Conservation (phyloP, 2,113 vertebrate species). For the Tenebrosternarchus preto region DNA sequence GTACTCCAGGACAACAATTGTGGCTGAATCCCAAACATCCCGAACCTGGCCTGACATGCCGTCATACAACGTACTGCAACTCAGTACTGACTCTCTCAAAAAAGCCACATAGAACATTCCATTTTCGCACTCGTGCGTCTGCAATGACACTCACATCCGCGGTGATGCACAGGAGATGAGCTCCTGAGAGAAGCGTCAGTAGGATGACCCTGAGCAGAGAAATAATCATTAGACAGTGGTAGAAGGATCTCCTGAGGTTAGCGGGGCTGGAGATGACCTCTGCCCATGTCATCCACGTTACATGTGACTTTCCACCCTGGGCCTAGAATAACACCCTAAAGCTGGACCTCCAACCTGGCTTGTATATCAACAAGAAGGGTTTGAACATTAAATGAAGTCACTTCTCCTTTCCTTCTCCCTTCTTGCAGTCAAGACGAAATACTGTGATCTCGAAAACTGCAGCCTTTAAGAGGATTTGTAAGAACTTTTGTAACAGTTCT, state of each 20-base stretch:
- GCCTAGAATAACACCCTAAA: conserved; percentile 47
- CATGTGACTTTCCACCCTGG: conserved; percentile 46
- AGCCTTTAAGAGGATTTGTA: too few relatives aligned
- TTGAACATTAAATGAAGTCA: conserved; percentile 35
- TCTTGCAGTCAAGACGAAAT: background rate
- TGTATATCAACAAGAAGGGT: too few relatives aligned
- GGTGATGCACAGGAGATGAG: background rate
- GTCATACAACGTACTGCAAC: conserved; percentile 1
- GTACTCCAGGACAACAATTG: conserved; percentile 1
- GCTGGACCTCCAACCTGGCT: background rate
- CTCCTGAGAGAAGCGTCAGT: conserved; percentile 38
- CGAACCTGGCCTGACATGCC: background rate
- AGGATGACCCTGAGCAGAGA: conserved; percentile 37
- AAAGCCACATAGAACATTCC: background rate
- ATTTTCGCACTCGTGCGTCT: background rate
- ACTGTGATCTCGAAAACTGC: too few relatives aligned
- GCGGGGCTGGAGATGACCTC: conserved; percentile 33
- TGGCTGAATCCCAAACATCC: conserved; percentile 2
- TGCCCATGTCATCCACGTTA: conserved; percentile 43
- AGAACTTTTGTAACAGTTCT: too few relatives aligned
- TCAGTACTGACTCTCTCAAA: background rate
- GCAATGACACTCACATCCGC: background rate
- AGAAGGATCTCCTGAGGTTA: conserved; percentile 46
- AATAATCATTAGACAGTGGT: conserved; percentile 50
- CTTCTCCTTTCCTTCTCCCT: background rate